Conservation (phyloP, 2,113 vertebrate genomes). For the Peucedramus taeniatus region DNA sequence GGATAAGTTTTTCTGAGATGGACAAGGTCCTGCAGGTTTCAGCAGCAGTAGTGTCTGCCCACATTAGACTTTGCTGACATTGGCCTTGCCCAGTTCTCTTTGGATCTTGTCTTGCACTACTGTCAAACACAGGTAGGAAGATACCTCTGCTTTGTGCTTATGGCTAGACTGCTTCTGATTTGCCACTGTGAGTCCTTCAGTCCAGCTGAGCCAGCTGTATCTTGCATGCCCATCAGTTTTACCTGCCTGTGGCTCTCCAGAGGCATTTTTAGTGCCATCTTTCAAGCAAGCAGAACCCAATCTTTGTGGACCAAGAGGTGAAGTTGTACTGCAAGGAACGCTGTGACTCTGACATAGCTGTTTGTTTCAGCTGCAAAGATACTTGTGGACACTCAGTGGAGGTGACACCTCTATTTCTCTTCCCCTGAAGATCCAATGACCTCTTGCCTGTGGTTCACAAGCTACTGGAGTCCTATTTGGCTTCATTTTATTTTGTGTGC, state of each 20-base stretch:
- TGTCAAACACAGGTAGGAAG: not conserved
- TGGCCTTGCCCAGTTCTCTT: not conserved
- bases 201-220: not conserved
- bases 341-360: not conserved
- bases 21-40: not conserved
- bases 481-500: not conserved
- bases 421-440: not conserved
- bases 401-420: not conserved
- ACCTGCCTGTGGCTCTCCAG: not conserved
- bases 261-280: not conserved
- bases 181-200: not conserved
- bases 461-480: not conserved
- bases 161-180: not conserved
- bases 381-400: not conserved
- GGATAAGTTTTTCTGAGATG: not conserved
- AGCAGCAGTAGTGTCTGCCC: not conserved
- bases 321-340: not conserved
- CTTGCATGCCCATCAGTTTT: not conserved
- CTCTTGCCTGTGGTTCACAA: not conserved
- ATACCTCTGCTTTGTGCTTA: not conserved
- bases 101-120: not conserved
- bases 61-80: not conserved
- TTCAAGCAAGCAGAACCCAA: not conserved
- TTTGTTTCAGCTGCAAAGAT: not conserved
- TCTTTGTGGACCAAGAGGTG: not conserved